Conservation (phyloP, 2,797 vertebrate genomes). For the Urosaurus nigricauda region DNA sequence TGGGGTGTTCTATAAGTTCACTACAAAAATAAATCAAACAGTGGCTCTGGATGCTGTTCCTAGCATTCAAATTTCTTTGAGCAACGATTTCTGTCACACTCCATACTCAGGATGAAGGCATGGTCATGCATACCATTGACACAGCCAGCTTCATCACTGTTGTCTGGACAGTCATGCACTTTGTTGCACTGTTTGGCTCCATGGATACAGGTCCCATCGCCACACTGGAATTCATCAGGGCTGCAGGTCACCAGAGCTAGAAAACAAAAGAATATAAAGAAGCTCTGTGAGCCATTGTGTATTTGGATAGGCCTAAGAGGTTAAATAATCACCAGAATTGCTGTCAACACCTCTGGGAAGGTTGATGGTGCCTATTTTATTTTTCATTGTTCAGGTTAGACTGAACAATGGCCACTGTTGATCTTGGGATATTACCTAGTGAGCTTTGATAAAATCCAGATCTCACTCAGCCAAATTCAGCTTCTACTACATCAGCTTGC, state of each 20-base stretch:
- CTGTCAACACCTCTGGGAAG: background rate
- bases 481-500: too few species aligned
- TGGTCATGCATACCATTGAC: constrained; percentile 83
- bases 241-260: constrained; percentile 89
- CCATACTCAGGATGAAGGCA: accelerated
- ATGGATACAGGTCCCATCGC: constrained; percentile 92
- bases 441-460: background rate
- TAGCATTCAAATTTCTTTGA: background rate
- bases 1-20: background rate
- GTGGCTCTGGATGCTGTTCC: background rate
- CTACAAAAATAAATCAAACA: constrained; percentile 1
- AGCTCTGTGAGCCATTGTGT: constrained; percentile 16
- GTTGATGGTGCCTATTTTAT: background rate
- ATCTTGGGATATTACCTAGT: too few species aligned
- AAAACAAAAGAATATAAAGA: constrained; percentile 44
- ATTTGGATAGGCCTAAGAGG: background rate
- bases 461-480: background rate
- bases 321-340: background rate
- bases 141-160: constrained; percentile 94
- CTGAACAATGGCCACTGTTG: background rate
- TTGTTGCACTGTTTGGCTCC: constrained; percentile 93
- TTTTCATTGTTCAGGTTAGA: background rate
- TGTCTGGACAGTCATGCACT: constrained; percentile 90
- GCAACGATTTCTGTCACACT: accelerated
- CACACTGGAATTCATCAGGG: constrained; percentile 95